Evolutionary conservation across 2,888 invertebrate species (phyloP).

Genomic region (Ophion ventricosus): DNA sequence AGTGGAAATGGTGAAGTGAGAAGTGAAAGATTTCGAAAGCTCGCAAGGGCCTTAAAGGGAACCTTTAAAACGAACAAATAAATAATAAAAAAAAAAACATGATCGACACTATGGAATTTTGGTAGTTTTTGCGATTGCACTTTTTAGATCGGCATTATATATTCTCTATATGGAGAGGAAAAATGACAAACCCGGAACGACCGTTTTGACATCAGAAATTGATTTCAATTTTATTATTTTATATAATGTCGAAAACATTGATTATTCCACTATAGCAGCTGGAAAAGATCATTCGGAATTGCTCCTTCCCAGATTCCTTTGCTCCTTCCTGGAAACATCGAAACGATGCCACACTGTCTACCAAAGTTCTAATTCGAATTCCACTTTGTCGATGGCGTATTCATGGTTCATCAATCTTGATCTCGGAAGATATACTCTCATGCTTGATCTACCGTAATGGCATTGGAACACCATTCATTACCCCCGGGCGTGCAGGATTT

Average conservation of each 20-base stretch:
- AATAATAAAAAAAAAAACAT: no score
- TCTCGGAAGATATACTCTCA: slow-evolving; percentile 10
- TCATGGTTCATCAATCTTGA: slow-evolving; percentile 35
- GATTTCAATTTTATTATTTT: not conserved
- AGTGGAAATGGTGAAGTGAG: no score
- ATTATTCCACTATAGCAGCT: not conserved
- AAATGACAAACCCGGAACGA: not conserved
- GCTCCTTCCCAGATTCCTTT: not conserved
- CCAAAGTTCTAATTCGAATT: slow-evolving; percentile 2
- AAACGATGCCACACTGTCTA: not conserved
- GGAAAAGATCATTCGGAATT: not conserved
- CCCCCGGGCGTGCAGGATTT: slow-evolving; percentile 4
- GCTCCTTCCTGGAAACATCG: not conserved
- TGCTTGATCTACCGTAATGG: slow-evolving; percentile 27
- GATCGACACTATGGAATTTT: no score
- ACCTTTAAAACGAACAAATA: no score
- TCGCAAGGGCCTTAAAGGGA: no score
- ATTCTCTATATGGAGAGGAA: not conserved
- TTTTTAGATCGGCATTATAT: not conserved
- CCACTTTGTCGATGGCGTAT: slow-evolving; percentile 14
- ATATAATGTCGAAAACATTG: not conserved
- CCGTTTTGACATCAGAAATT: not conserved
- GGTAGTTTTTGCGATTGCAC: no score
- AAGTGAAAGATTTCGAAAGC: no score
- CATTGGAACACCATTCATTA: slow-evolving; percentile 26